Evolutionary conservation across 92 coral and sea anemone genomes (phyloP), one percentile per base, ranked within the genome.

Genomic region (Heteractis magnifica): DNA sequence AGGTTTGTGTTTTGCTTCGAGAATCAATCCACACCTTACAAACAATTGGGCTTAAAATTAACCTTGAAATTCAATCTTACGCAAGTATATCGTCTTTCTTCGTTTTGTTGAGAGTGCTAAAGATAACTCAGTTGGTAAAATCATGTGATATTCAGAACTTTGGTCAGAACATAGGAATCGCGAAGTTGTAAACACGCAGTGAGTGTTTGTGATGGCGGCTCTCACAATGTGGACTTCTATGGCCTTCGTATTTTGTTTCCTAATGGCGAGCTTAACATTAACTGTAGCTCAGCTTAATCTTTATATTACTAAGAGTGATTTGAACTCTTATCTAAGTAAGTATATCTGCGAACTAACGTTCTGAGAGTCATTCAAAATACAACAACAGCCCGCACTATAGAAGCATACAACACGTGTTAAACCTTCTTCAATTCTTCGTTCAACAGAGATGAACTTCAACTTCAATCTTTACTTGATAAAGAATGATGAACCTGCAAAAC

Each of bases 371-470:
- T 68, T 26, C 73, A 68, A 68, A 68, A 68, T 48, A 10, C 73
- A 20, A 23, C 50, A 20, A 68, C 70, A 68, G 44, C 49, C 23
- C 49, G 44, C 19, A 56, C 65, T 53, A 48, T 72, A 76, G 59
- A 12, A 23, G 16, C 78, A 48, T 1, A 51, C 49, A 78, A 51
- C 79, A 78, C 71, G 86, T 73, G 80, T 53, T 82, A 34, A 82
- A 34, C 50, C 18, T 55, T 72, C 65, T 51, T 51, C 81, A 68
- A 75, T 89, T 65, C 78, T 75, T 77, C 52, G 26, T 65, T 51
- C 87, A 84, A 81, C 94, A 93, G 98, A 92, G 72, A 53, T 87
- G 85, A 87, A 93, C 89, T 93, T 90, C 85, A 81, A 87, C 59
- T 86, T 73, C 20, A 88, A 89, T 75, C 58, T 93, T 16, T 85